phyloP scores from a whole-genome alignment of 2,888 invertebrate species.

The Tipula vernalis region DNA sequence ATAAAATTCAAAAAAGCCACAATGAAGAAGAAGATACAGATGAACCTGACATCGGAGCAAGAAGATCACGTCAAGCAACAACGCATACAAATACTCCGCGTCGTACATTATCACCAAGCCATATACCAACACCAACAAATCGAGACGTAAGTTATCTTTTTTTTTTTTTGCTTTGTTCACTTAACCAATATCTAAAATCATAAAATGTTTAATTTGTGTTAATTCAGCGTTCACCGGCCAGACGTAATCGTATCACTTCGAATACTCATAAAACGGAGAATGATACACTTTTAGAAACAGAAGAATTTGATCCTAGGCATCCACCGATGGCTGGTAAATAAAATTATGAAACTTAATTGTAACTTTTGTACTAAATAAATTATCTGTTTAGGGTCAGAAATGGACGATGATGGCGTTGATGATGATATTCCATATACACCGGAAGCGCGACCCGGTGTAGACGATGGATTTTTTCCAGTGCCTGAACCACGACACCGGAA shows the following conservation, averaged over 20 bases:
- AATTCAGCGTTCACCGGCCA: conserved; percentile 6
- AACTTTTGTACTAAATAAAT: neutral
- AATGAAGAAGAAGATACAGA: neutral
- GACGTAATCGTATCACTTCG: conserved; percentile 13
- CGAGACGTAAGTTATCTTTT: neutral
- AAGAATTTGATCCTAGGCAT: conserved; percentile 30
- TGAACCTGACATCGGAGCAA: neutral
- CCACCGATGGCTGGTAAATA: conserved; percentile 39
- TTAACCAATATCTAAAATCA: neutral
- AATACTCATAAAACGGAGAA: conserved; percentile 10
- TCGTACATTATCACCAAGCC: neutral
- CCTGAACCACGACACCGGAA: conserved; percentile 23
- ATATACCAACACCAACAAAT: neutral
- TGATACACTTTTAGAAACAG: conserved; percentile 38
- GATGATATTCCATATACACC: conserved; percentile 31
- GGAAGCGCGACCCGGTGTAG: conserved; percentile 43
- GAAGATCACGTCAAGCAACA: neutral
- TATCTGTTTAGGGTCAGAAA: conserved; percentile 37
- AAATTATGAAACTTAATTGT: neutral
- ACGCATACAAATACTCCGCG: neutral
- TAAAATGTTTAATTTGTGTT: neutral
- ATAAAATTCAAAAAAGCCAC: neutral
- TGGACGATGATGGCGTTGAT: conserved; percentile 38
- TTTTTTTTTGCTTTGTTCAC: neutral
- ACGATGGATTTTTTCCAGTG: conserved; percentile 45